Conservation (phyloP, 2,113 vertebrate species). For the Vicugna pacos region DNA sequence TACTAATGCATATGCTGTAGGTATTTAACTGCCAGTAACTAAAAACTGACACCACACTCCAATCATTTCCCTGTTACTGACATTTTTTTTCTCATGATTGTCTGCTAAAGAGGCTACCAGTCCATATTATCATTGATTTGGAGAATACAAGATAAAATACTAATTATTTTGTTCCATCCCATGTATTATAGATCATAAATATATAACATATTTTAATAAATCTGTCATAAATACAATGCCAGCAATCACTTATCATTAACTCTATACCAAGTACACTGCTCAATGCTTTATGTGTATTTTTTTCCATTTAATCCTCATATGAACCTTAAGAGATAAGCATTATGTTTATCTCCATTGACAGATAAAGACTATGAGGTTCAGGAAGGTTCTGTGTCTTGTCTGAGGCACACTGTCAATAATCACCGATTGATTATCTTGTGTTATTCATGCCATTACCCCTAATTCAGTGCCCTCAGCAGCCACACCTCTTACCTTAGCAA, state of each 20-base stretch:
- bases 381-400: not conserved
- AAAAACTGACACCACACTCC: not conserved
- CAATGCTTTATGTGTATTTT: not conserved
- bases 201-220: not conserved
- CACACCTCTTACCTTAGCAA: not conserved
- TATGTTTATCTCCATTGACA: not conserved
- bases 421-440: not conserved
- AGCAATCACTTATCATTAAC: not conserved
- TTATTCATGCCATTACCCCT: not conserved
- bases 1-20: not conserved
- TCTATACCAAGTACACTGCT: not conserved
- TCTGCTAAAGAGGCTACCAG: not conserved
- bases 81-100: not conserved
- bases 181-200: not conserved
- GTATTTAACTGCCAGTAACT: not conserved
- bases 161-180: not conserved
- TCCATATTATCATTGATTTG: not conserved
- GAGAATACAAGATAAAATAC: not conserved
- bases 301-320: not conserved
- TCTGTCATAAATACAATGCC: not conserved
- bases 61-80: not conserved
- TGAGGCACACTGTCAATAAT: not conserved
- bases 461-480: not conserved
- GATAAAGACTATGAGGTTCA: not conserved
- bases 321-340: not conserved